Evolutionary conservation across 2,888 invertebrate genomes (phyloP), one percentile per base, ranked within the genome.

Genomic region (Helobdella robusta): DNA sequence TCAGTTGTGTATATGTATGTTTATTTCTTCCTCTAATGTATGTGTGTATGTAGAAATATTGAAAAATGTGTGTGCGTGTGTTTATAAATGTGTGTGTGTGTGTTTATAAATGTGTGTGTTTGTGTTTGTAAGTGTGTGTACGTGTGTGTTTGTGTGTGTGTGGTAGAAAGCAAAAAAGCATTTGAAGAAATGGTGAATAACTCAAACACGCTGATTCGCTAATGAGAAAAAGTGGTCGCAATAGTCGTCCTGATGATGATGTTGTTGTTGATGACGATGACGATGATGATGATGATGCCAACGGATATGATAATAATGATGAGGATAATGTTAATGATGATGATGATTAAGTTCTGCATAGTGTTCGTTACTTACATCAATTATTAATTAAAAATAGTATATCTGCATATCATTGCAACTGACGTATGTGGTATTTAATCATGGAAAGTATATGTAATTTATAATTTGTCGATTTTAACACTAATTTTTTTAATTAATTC

Each of bases 141-240:
- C 25, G 50, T 4, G 5, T 50, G 5, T 50, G 50, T 50, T n/a
- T 50, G 50, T 8, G 50, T 50, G n/a, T 50, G 50, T 18, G 50
- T 50, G 50, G n/a, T 6, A 40, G 11, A 40, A 40, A 40, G 11
- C 11, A 40, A 40, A 40, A 40, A 40, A 40, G 40, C 40, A 40
- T 18, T 15, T 11, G 18, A 40, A 40, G 11, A 18, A 11, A 11
- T 18, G 11, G 11, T 40, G n/a, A n/a, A n/a, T 18, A 8, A 18
- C 11, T 52, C 8, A 40, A 60, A n/a, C n/a, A n/a, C n/a, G n/a
- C n/a, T n/a, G n/a, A n/a, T n/a, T n/a, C n/a, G n/a, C n/a, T n/a
- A n/a, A 80, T 85, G 89, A 54, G 91, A 91, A 82, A 88, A 91
- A 78, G 91, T 91, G 91, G 87, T 87, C 11, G 5, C 32, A 18